phyloP scores from a whole-genome alignment of 1,140 invertebrate species.

The Temnothorax nylanderi region DNA sequence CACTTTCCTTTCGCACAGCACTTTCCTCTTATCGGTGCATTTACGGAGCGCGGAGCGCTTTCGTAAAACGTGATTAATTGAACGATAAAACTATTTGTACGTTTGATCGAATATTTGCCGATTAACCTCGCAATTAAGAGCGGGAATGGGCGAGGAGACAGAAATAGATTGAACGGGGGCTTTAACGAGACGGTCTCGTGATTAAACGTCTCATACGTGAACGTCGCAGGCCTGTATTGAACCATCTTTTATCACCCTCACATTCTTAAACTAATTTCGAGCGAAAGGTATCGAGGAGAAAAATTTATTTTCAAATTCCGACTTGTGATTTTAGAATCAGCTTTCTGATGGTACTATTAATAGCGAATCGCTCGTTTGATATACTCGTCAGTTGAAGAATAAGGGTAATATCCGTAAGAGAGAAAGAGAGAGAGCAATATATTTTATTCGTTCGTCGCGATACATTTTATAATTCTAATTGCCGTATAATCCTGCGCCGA shows the following conservation, averaged over 20 bases:
- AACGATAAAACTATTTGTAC: neutral
- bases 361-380: neutral
- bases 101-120: neutral
- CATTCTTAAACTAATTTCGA: neutral
- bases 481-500: neutral
- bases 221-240: neutral
- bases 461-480: slow-evolving; percentile 43
- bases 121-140: slow-evolving; percentile 5
- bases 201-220: neutral
- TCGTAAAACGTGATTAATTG: slow-evolving; percentile 13
- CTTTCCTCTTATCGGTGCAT: neutral
- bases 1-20: neutral
- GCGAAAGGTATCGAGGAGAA: neutral
- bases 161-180: neutral
- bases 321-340: neutral
- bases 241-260: neutral
- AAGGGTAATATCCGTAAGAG: neutral
- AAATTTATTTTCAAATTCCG: neutral
- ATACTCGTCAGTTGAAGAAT: neutral
- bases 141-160: neutral
- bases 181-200: neutral
- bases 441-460: neutral
- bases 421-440: neutral
- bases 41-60: neutral
- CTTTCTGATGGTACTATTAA: neutral